These are phyloP conservation scores for Fukomys damarensis DNA, from an alignment of 2,113 vertebrate genomes.

Conservation along the genomic window DNA sequence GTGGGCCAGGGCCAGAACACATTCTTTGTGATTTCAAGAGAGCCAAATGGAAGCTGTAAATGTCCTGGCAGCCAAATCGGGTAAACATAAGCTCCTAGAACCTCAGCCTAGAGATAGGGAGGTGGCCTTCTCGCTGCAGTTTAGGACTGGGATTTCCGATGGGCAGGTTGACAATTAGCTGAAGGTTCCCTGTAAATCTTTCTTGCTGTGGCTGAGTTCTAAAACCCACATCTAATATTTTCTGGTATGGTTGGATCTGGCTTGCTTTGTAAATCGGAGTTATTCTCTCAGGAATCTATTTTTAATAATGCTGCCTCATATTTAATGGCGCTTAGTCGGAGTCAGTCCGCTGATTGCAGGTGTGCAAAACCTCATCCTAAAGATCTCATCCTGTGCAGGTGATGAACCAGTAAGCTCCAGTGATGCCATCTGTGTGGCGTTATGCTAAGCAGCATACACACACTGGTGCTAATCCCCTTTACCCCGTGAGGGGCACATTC, in stretches of 20 bases:
- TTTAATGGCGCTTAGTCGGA: neutral
- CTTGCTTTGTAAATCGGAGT: constrained; percentile 17
- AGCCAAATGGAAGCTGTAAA: constrained; percentile 61
- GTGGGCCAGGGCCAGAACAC: constrained; percentile 63
- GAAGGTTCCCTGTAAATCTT: neutral
- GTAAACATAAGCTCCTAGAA: constrained; percentile 69
- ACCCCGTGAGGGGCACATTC: too few relatives aligned
- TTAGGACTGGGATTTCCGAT: neutral
- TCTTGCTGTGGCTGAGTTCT: constrained; percentile 19
- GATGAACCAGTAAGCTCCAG: neutral
- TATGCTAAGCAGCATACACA: neutral
- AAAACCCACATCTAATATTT: neutral
- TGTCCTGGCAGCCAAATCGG: constrained; percentile 53
- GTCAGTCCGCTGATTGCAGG: neutral
- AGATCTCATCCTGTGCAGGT: neutral
- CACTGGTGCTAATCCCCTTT: neutral
- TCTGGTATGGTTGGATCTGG: neutral
- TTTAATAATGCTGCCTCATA: constrained; percentile 10
- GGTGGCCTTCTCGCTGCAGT: neutral
- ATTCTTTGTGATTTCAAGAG: constrained; percentile 66
- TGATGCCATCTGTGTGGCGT: neutral
- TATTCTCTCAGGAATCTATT: constrained; percentile 1
- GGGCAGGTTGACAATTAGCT: neutral
- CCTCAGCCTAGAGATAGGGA: neutral
- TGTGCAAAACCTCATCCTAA: neutral